Evolutionary conservation across 2,888 invertebrate species (phyloP), one percentile per base, ranked within the genome.

Genomic region (Sphecodes monilicornis): DNA sequence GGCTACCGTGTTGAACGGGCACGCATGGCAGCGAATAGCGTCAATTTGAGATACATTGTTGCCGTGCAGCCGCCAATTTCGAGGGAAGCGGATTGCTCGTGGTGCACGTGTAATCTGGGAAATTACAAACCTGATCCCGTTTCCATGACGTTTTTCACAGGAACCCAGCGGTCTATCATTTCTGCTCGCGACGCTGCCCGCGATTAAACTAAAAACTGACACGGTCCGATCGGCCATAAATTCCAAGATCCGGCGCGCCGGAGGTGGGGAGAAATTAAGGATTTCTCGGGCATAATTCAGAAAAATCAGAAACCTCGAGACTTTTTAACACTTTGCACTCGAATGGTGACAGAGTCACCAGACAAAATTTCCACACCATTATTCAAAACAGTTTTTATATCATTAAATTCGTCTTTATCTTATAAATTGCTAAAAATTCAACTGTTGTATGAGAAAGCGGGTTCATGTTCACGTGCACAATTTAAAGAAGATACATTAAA

Each of bases 41-140:
- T 76, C 66, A 36, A 76, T 76, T 46, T 43, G 36, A 46, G 66
- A 76, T 36, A 76, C 66, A 66, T 76, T 66, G 32, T 46, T 46
- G 36, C 36, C 66, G 36, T 32, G 32, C 66, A 66, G 46, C 66
- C 66, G 43, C 66, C 75, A 76, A 76, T 76, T 66, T 76, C 43
- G 36, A 32, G 46, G 46, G 22, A 36, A 66, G 64, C 11, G 66
- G 32, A 76, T 76, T 66, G 46, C 41, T 32, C 75, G 16, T n/a
- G 57, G n/a, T n/a, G 16, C 29, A 32, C 46, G 22, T 46, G 66
- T 36, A 76, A 66, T 66, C 46, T 36, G 46, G 66, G 36, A 66
- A 76, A 76, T 76, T 66, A 66, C 66, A n/a, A 32, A 41, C 41
- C 64, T n/a, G 57, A 26, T 41, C 39, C 39, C 41, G 66, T 64